These are phyloP conservation scores for Cyanoramphus novaezelandiae DNA, from an alignment of 2,113 vertebrate species.

Conservation along the genomic window DNA sequence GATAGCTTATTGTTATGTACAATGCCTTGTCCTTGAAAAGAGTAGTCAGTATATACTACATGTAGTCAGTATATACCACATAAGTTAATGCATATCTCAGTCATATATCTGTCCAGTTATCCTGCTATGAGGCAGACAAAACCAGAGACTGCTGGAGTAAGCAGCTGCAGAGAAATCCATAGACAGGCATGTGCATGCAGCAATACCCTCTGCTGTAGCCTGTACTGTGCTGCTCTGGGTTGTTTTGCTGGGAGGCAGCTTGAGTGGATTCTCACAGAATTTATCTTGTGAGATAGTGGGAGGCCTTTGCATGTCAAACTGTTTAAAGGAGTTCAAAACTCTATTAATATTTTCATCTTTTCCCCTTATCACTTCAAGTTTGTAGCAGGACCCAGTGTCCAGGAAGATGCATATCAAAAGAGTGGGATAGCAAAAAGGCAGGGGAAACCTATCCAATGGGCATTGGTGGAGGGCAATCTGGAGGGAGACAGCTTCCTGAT, in stretches of 20 bases:
- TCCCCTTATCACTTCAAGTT: background rate
- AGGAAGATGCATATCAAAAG: background rate
- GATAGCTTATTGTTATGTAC: rapidly evolving
- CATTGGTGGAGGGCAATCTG: rapidly evolving
- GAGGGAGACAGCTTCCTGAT: background rate
- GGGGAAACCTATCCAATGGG: background rate
- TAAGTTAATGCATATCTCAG: background rate
- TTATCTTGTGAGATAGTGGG: background rate
- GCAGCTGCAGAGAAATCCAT: background rate
- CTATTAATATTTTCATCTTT: background rate
- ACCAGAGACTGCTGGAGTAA: background rate
- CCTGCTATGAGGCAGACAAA: background rate
- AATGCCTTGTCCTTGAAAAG: background rate
- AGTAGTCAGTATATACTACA: background rate
- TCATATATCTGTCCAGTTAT: background rate
- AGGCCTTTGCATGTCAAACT: background rate
- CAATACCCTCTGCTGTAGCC: background rate
- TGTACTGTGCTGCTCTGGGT: background rate
- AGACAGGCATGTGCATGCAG: background rate
- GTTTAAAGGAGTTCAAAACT: background rate
- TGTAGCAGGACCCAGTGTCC: background rate
- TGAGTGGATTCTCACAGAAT: background rate
- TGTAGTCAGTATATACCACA: background rate
- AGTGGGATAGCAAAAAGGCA: background rate
- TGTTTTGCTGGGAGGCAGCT: background rate